Evolutionary conservation across 2,888 invertebrate species (phyloP).

Genomic region (Noctua pronuba): DNA sequence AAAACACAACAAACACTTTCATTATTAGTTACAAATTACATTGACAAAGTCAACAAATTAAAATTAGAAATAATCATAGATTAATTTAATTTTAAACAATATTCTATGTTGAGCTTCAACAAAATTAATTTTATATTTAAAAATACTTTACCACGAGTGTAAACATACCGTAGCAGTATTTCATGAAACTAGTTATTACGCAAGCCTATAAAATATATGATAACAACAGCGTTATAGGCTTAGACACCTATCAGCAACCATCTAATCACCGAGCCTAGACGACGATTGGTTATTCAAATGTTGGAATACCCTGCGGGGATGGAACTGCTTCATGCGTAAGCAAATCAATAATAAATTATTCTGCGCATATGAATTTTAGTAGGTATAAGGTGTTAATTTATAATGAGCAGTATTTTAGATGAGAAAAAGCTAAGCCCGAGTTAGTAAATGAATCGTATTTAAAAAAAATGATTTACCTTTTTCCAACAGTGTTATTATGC

Average conservation of each 20-base stretch:
- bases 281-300: constrained; percentile 67
- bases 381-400: neutral
- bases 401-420: neutral
- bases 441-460: neutral
- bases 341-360: constrained; percentile 46
- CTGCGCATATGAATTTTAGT: constrained; percentile 5
- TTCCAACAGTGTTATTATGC: neutral
- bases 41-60: too few species aligned
- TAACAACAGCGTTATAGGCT: constrained; percentile 43
- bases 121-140: constrained; percentile 7
- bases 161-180: constrained; percentile 37
- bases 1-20: too few species aligned
- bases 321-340: constrained; percentile 51
- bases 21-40: too few species aligned
- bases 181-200: constrained; percentile 36
- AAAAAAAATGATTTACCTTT: neutral
- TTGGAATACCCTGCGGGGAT: constrained; percentile 65
- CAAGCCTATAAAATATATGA: constrained; percentile 53
- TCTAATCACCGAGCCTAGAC: constrained; percentile 54
- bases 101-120: neutral
- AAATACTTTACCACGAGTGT: neutral
- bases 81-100: neutral
- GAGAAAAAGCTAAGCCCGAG: neutral
- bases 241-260: constrained; percentile 55
- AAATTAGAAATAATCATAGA: too few species aligned